Percentiles rank a stretch among this genome's conserved stretches.
Evolutionary conservation across 2,888 invertebrate genomes (phyloP).

Genomic region (Sisyra nigra): DNA sequence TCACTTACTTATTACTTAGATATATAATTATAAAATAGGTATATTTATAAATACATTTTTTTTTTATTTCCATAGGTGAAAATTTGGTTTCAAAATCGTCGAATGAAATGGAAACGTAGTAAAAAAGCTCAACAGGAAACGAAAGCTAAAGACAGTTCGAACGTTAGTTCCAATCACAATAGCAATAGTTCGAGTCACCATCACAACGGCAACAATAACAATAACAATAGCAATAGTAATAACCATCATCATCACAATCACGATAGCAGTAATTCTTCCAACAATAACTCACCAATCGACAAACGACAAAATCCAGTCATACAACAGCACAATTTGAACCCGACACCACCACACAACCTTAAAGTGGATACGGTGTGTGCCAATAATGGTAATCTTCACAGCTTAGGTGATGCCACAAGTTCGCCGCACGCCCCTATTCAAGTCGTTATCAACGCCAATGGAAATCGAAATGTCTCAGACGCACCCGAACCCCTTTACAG

Average conservation of each 20-base stretch:
- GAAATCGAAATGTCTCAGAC: constrained; percentile 20
- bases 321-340: constrained; percentile 14
- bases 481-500: constrained; percentile 27
- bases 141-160: constrained; percentile 32
- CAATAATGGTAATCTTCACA: background rate
- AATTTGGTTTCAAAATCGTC: constrained; percentile 97
- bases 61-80: constrained; percentile 54
- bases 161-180: background rate
- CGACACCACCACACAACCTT: constrained; percentile 2
- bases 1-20: too few relatives aligned
- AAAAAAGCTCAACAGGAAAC: constrained; percentile 90
- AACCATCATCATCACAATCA: constrained; percentile 17
- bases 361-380: background rate
- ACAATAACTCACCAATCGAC: constrained; percentile 10
- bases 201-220: constrained; percentile 16
- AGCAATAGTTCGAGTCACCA: constrained; percentile 12
- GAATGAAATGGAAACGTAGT: constrained; percentile 98
- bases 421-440: constrained; percentile 8
- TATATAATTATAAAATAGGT: too few relatives aligned
- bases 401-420: constrained; percentile 4
- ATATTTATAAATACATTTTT: too few relatives aligned
- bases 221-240: constrained; percentile 13
- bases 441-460: constrained; percentile 8
- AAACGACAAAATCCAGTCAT: constrained; percentile 13
- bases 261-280: constrained; percentile 14